Percentiles rank a stretch among this genome's conserved stretches.
Conservation (phyloP, 2,113 vertebrate genomes). For the Panurus biarmicus region DNA sequence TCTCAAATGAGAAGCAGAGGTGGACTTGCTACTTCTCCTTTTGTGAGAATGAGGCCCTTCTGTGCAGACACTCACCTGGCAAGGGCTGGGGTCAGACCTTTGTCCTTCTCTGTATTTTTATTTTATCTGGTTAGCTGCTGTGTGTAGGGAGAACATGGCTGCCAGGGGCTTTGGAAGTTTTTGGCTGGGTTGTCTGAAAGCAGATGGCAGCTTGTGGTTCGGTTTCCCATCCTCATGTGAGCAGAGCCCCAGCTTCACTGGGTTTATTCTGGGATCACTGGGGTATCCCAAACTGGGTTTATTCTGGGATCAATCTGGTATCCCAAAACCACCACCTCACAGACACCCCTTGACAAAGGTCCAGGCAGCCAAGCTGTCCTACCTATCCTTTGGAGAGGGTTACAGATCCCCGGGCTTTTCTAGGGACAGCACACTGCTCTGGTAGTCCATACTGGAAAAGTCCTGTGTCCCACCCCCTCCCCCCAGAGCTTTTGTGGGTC, state of each 20-base stretch:
- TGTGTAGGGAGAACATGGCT: neutral
- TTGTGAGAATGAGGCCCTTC: neutral
- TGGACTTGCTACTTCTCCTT: neutral
- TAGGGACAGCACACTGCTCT: neutral
- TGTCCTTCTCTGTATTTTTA: neutral
- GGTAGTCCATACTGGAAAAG: fast-evolving
- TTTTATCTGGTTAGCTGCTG: neutral
- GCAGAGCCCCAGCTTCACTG: neutral
- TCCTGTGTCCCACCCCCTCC: neutral
- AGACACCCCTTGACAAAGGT: neutral
- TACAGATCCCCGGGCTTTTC: neutral
- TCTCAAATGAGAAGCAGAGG: neutral
- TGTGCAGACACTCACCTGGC: neutral
- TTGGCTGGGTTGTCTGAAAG: neutral
- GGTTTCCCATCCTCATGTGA: fast-evolving
- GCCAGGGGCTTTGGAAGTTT: neutral
- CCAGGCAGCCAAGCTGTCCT: neutral
- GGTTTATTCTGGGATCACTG: neutral
- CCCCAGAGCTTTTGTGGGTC: neutral
- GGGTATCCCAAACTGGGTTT: neutral
- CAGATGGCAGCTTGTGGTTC: fast-evolving
- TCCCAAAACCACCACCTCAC: fast-evolving
- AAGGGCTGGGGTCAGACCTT: neutral
- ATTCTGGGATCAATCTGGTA: neutral
- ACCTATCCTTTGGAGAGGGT: neutral